Base-by-base conservation (phyloP, 2,113 vertebrate genomes). In the Willisornis vidua region DNA sequence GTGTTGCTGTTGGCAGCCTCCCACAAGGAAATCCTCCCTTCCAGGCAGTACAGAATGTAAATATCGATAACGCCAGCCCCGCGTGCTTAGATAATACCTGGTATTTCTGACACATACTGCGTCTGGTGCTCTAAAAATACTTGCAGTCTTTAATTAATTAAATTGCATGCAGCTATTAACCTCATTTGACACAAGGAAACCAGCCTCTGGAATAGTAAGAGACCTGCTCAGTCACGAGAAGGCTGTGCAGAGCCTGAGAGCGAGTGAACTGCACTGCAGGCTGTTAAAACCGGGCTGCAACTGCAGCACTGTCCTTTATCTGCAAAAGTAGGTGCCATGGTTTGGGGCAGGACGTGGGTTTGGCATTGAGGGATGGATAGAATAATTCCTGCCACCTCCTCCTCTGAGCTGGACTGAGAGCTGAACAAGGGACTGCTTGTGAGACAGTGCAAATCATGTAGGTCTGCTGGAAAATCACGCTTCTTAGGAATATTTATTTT, bases 171-270 rank as follows among this genome's bases (percentile, higher is more conserved):
- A 59, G 72, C 72, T 89, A 81, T 94, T 94, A 94, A 90, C 94
- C 96, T 93, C 72, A 41, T 90, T 87, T 93, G 91, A 95, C 94
- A 90, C 67, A 55, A 88, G 85, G 51, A 96, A 85, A 63, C 7
- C 0, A 0, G 57, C 66, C 82, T 88, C 72, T 93, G 87, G 68
- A 71, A 80, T 48, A 37, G 65, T 31, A 65, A 71, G 63, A 85
- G 87, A 82, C 48, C 65, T 87, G 54, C 54, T 87, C 7, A 24
- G 74, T 79, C 45, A 16, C 7, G 8, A 37, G 65, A 75, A 61
- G 23, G 23, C 74, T 75, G 70, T 3, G 77, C 87, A 78, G 84
- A 92, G 73, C 4, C 57, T 20, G 73, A 61, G 51, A 74, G 35
- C 0, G 4, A 82, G 79, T 22, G 35, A 85, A 37, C 82, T 52